Evolutionary conservation across 2,888 invertebrate genomes (phyloP), one percentile per base, ranked within the genome.

Genomic region (Sarcophaga subvicina): DNA sequence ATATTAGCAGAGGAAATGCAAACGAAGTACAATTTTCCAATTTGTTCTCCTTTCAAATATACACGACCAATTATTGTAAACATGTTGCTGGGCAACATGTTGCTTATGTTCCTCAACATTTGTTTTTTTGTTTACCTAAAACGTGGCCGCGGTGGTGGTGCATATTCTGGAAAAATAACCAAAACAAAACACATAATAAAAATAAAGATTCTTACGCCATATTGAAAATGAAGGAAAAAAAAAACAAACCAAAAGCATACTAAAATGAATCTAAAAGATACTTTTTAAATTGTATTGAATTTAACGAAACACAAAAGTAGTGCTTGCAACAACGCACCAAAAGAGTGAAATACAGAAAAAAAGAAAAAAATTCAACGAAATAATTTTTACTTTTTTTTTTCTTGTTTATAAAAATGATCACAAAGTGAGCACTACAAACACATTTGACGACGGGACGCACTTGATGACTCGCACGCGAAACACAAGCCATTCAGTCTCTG

Each of bases 401-500:
- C 22, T 22, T 22, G 22, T 8, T 62, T n/a, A 64, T 47, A 27
- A 47, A 22, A 45, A 66, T 59, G 70, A 82, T 67, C 76, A 64
- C 5, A n/a, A 25, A 27, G 3, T 37, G 37, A 37, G 22, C 63
- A 62, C 4, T 47, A 66, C 45, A n/a, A 60, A 11, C 70, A 66
- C 47, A 67, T 47, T 73, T 66, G 70, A 67, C 47, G 83, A 14
- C 3, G 14, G 54, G 54, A 73, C 64, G 72, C 80, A 69, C 67
- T 69, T 75, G 70, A 71, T 80, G 75, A 67, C 17, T 59, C 63
- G 63, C 73, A 70, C 14, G 73, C 83, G 66, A 80, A 78, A 85
- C 66, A 49, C 47, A 66, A 72, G 25, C 71, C 63, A 60, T 63
- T 90, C 90, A 92, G 91, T 92, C 91, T 91, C 90, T 90, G 90